Percentiles rank a stretch among this genome's conserved stretches.
Conservation (phyloP, 2,888 invertebrate genomes). For the Dastarcus helophoroides region DNA sequence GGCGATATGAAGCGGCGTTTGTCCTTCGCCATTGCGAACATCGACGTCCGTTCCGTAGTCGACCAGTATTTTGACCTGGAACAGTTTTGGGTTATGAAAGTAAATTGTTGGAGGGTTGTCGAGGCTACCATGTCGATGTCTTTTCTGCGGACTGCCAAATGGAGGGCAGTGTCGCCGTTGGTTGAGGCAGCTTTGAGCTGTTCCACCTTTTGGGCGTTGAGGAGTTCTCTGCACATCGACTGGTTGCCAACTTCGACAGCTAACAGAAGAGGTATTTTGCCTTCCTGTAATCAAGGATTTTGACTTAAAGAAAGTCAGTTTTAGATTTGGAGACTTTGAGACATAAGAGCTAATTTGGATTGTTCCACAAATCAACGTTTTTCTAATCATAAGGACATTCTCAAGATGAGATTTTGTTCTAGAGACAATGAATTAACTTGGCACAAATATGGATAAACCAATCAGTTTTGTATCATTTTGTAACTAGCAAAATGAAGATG, state of each 20-base stretch:
- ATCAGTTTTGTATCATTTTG: no score
- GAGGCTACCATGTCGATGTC: conserved; percentile 79
- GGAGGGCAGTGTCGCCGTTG: conserved; percentile 87
- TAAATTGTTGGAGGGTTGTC: no score
- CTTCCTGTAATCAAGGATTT: conserved; percentile 61
- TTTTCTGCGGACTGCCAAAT: conserved; percentile 84
- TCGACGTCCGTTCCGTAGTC: conserved; percentile 90
- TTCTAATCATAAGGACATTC: no score
- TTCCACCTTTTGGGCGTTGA: conserved; percentile 76
- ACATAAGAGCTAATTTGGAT: no score
- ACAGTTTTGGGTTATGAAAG: no score
- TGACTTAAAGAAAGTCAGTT: no score
- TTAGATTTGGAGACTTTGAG: no score
- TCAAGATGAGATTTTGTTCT: no score
- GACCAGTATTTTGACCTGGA: conserved; percentile 63
- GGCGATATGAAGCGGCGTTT: conserved; percentile 90
- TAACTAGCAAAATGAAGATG: no score
- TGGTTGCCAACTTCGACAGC: conserved; percentile 94
- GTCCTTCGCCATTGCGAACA: conserved; percentile 85
- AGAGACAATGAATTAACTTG: no score
- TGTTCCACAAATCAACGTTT: no score
- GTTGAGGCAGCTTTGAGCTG: conserved; percentile 76
- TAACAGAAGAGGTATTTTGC: conserved; percentile 84
- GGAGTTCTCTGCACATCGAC: conserved; percentile 86
- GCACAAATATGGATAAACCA: no score